Base-by-base conservation (phyloP, 2,113 vertebrate species). In the Pipra filicauda region DNA sequence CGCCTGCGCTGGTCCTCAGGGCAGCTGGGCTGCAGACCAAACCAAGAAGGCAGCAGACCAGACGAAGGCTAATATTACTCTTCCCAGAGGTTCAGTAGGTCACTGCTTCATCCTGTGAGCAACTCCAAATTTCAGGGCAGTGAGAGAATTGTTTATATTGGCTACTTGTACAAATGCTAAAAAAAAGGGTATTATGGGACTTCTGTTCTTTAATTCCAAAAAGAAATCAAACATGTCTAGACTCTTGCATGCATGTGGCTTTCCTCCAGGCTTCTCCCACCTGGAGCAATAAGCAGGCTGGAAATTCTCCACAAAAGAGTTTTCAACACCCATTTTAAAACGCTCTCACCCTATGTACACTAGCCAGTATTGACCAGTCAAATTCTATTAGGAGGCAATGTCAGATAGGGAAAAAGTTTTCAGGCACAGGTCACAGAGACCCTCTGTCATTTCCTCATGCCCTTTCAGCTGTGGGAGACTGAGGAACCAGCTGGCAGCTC, bases 61-160 rank as follows among this genome's bases (percentile, higher is more conserved):
- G 95, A 87, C 54, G 0, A 81, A 95, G 93, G 86, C 82, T 83
- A 94, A 90, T 85, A 65, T 88, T 96, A 79, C 88, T 75, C 93
- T 95, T 95, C 91, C 70, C 85, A 94, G 92, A 88, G 89, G 81
- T 93, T 96, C 96, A 95, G 65, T 58, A 95, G 95, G 95, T 96
- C 91, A 96, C 72, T 24, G 74, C 89, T 94, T 87, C 89, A 92
- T 96, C 93, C 90, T 94, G 67, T 85, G 91, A 95, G 73, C 94
- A 46, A 17, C 44, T 94, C 83, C 66, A 85, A 92, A 97, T 97
- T 95, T 94, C 95, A 96, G 90, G 94, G 94, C 93, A 96, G 80
- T 97, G 96, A 97, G 96, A 91, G 93, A 97, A 97, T 97, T 96
- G 95, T 97, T 97, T 97, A 96, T 89, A 79, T 96, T 97, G 96